Evolutionary conservation across 2,113 vertebrate genomes (phyloP).

Genomic region (Garra rufa): DNA sequence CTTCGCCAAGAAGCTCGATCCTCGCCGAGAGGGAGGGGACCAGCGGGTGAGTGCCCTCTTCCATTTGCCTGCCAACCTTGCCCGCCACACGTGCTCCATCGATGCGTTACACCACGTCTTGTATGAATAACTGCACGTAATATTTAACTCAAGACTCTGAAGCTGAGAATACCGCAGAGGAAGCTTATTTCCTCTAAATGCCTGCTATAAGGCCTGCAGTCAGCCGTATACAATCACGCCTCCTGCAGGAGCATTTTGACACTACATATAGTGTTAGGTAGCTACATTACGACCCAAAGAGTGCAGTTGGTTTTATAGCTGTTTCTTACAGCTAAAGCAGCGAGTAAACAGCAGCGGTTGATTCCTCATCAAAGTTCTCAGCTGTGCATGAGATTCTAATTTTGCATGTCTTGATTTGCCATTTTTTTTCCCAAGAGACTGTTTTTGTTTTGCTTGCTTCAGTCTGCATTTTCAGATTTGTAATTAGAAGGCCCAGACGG

Average conservation of each 20-base stretch:
- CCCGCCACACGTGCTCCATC: slow-evolving; percentile 42
- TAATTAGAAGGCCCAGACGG: slow-evolving; percentile 1
- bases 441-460: slow-evolving; percentile 7
- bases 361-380: not conserved
- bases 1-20: slow-evolving; percentile 97
- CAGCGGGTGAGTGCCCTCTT: slow-evolving; percentile 88
- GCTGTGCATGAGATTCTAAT: slow-evolving; percentile 4
- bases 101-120: slow-evolving; percentile 34
- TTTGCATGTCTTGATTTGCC: not conserved
- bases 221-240: not conserved
- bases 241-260: slow-evolving; percentile 24
- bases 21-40: slow-evolving; percentile 95
- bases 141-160: slow-evolving; percentile 1
- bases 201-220: not conserved
- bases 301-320: not conserved
- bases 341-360: not conserved
- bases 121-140: slow-evolving; percentile 28
- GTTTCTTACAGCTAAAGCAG: not conserved
- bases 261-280: not conserved
- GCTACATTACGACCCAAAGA: not conserved
- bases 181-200: slow-evolving; percentile 9
- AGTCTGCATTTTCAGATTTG: not conserved
- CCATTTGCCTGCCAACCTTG: slow-evolving; percentile 21
- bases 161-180: not conserved
- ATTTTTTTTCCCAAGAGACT: not conserved